Evolutionary conservation across 2,888 invertebrate species (phyloP), one percentile per base, ranked within the genome.

Genomic region (Anthophora plumipes): DNA sequence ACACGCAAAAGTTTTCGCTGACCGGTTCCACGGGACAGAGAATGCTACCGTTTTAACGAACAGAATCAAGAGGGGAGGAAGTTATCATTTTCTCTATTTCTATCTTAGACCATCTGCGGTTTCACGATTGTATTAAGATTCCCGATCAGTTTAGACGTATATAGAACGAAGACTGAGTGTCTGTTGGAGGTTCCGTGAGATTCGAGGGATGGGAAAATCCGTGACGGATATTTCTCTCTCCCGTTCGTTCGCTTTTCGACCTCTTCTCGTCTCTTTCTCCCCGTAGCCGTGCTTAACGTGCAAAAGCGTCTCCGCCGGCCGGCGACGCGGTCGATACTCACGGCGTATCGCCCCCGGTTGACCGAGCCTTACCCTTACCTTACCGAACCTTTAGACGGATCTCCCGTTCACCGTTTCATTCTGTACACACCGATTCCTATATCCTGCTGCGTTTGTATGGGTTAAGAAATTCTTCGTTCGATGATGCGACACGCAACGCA

Each of bases 261-360:
- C 61, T 77, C 76, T 39, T 46, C 54, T 55, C 43, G 59, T 74
- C 82, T 48, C 74, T 64, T 59, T 72, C 67, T 70, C 63, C 57
- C 66, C 22, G 63, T 59, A 67, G 61, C 57, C 74, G 74, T 77
- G 78, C 71, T 87, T 72, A 78, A 87, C 80, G 86, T 85, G 83
- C 73, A 81, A 82, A 87, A 87, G 85, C 85, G 78, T 86, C 87
- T 82, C 81, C 59, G 69, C 70, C 77, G 75, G 77, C 83, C 68
- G 85, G 78, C 84, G 85, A 83, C 80, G 82, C 88, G 90, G 89
- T 90, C 89, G 89, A 90, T 90, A 89, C 83, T 82, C 86, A 64
- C 64, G 74, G 85, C 84, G 82, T 85, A 85, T 85, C 88, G 80
- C 85, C 78, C 88, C 79, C 80, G 81, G 85, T 73, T 86, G 86